phyloP scores from a whole-genome alignment of 2,888 invertebrate species.

The Heliconius sara region DNA sequence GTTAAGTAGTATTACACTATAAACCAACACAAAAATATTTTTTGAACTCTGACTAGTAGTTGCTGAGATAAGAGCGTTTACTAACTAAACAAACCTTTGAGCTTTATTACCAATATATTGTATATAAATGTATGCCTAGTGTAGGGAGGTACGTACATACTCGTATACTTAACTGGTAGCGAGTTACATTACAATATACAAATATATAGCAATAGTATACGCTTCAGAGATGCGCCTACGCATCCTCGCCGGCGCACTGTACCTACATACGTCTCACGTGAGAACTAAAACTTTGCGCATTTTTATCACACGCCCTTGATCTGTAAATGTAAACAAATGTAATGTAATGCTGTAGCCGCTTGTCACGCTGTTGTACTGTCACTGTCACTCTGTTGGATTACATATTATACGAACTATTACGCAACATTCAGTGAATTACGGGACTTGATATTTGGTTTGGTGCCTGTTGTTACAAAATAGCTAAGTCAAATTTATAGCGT shows the following conservation, averaged over 20 bases:
- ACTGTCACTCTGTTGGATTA: background rate
- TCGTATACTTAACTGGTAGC: background rate
- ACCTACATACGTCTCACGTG: conserved; percentile 7
- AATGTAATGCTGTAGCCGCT: conserved; percentile 12
- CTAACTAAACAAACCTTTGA: background rate
- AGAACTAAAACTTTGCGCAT: conserved; percentile 33
- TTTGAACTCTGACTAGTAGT: too few relatives aligned
- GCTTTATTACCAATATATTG: background rate
- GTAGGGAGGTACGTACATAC: background rate
- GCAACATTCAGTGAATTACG: background rate
- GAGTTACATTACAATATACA: background rate
- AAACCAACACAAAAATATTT: too few relatives aligned
- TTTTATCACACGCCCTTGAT: conserved; percentile 33
- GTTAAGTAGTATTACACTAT: too few relatives aligned
- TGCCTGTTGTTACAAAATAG: too few relatives aligned
- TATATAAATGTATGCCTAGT: too few relatives aligned
- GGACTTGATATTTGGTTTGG: too few relatives aligned
- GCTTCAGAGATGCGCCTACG: conserved; percentile 19
- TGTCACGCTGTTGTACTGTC: background rate
- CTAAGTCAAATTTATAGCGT: too few relatives aligned
- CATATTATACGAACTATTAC: background rate
- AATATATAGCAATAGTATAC: background rate
- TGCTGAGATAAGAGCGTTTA: too few relatives aligned
- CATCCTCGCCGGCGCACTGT: background rate
- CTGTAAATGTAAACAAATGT: conserved; percentile 30